Percentiles rank a stretch among this genome's conserved stretches.
phyloP scores from a whole-genome alignment of 2,797 vertebrate species.

The Sebastes taczanowskii region DNA sequence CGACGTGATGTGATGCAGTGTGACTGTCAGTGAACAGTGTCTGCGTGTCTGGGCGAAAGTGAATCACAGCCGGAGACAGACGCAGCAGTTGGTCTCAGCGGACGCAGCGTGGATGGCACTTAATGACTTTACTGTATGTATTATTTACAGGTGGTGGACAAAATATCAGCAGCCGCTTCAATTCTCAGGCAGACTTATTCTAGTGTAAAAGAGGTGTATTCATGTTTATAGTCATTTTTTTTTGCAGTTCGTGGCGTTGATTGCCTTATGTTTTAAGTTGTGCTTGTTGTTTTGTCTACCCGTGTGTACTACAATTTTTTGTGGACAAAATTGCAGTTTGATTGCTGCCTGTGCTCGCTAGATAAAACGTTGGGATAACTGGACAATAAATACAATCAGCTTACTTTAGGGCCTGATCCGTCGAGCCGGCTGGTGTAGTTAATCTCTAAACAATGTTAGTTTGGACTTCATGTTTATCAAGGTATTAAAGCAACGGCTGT shows the following conservation, averaged over 20 bases:
- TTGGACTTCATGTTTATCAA: background rate
- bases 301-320: background rate
- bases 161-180: background rate
- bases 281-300: background rate
- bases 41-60: constrained; percentile 23
- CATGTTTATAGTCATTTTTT: background rate
- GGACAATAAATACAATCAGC: background rate
- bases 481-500: background rate
- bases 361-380: background rate
- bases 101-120: background rate
- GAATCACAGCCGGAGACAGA: constrained; percentile 40
- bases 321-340: background rate
- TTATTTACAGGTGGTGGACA: constrained; percentile 45
- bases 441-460: background rate
- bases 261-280: background rate
- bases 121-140: constrained; percentile 32
- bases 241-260: background rate
- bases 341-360: background rate
- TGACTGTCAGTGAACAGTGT: constrained; percentile 38
- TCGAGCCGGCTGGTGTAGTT: background rate
- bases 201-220: background rate
- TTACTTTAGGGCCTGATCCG: background rate
- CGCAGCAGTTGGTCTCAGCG: constrained; percentile 36
- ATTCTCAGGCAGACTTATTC: background rate
- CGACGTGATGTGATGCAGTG: constrained; percentile 46